Evolutionary conservation across 2,113 vertebrate genomes (phyloP), one percentile per base, ranked within the genome.

Genomic region (Danionella cerebrum): DNA sequence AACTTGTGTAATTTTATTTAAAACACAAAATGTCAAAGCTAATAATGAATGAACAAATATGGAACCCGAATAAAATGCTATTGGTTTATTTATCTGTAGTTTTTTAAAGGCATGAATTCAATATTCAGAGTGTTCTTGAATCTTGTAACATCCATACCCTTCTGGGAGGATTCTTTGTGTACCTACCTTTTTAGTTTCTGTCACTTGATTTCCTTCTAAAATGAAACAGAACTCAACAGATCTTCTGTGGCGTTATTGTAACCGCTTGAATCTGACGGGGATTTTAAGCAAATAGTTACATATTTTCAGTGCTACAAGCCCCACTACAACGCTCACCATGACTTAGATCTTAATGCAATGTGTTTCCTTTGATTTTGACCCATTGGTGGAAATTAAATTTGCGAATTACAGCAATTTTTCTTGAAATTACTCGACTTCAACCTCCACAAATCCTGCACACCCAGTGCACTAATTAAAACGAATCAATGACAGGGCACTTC

Each of bases 391-490:
- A 86, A 85, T 86, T 88, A 86, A 82, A 82, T 76, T 83, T 71
- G 77, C 77, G 78, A 84, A 84, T 79, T 81, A 78, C 54, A 79
- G 81, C 83, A 82, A 83, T 84, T 84, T 81, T 51, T 85, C 78
- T 78, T 59, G 52, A 27, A 74, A 78, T 83, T 77, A 44, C 76
- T 78, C 72, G 60, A 72, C 75, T 74, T 77, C 83, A 82, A 77
- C 78, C 75, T 83, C 80, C 84, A 76, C 78, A 79, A 78, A 78
- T 80, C 81, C 82, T 66, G 73, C 74, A 78, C 79, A 80, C 75
- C 72, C 76, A 64, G 74, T 80, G 78, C 85, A 82, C 80, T 87
- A 86, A 89, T 89, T 89, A 89, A 87, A 88, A 80, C 78, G 74
- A 86, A 86, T 89, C 84, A 84, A 82, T 84, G 83, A 81, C 82